A percentile compares a stretch with the other conserved stretches of the same genome.
Conservation (phyloP, 2,888 invertebrate species). For the Drosophila aldrichi region DNA sequence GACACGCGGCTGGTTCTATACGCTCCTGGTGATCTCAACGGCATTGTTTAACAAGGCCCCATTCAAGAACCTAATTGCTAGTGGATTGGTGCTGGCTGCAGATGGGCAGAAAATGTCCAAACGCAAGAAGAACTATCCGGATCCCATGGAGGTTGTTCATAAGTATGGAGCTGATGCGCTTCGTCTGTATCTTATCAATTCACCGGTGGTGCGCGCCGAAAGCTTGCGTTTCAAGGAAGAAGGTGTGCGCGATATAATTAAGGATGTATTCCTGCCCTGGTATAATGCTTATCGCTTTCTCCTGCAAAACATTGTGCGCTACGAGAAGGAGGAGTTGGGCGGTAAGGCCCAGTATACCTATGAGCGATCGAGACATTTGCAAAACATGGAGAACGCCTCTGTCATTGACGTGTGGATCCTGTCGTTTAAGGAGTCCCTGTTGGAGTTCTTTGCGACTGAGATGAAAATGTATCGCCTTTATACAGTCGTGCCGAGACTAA, state of each 20-base stretch:
- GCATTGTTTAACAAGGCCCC: constrained; percentile 98
- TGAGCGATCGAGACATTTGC: constrained; percentile 86
- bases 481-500: constrained; percentile 96
- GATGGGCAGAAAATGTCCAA: constrained; percentile 99
- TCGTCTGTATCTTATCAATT: constrained; percentile 97
- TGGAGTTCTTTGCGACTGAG: constrained; percentile 94
- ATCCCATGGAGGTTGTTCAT: constrained; percentile 94
- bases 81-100: constrained; percentile 97
- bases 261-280: constrained; percentile 99
- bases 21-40: constrained; percentile 97
- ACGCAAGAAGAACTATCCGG: constrained; percentile 99
- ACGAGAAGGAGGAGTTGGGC: constrained; percentile 88
- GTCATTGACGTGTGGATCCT: constrained; percentile 99
- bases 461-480: constrained; percentile 98
- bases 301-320: constrained; percentile 95
- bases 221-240: constrained; percentile 98
- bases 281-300: constrained; percentile 96
- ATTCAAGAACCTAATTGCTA: constrained; percentile 98
- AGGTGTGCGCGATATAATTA: constrained; percentile 97
- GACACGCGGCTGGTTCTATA: constrained; percentile 99
- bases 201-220: constrained; percentile 98
- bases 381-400: constrained; percentile 79
- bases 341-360: constrained; percentile 86
- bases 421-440: constrained; percentile 97
- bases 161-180: constrained; percentile 99